A percentile compares a stretch with the other conserved stretches of the same genome.
Conservation (phyloP, 2,888 invertebrate genomes). For the Myopa tessellatipennis region DNA sequence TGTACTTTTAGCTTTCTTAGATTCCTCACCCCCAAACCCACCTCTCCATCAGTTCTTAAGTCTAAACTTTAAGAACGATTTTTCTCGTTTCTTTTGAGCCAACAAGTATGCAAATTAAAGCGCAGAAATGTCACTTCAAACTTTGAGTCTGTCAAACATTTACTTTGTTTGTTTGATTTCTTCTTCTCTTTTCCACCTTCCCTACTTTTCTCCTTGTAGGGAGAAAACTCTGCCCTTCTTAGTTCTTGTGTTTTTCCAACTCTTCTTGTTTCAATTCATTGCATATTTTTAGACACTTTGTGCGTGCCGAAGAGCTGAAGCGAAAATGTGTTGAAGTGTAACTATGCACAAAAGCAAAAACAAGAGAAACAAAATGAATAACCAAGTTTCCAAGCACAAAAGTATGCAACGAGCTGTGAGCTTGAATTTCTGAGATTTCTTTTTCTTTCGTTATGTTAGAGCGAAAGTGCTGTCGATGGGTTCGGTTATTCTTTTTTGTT, state of each 20-base stretch:
- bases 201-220: too few relatives aligned
- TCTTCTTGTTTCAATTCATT: slow-evolving; percentile 9
- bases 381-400: slow-evolving; percentile 4
- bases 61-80: not conserved
- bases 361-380: not conserved
- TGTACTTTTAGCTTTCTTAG: not conserved
- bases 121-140: slow-evolving; percentile 38
- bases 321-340: slow-evolving; percentile 11
- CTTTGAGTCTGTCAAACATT: slow-evolving; percentile 42
- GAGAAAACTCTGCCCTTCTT: too few relatives aligned
- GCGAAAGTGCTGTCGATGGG: not conserved
- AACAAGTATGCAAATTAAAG: slow-evolving; percentile 41
- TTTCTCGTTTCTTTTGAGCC: slow-evolving; percentile 28
- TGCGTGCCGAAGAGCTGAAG: slow-evolving; percentile 5
- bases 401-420: slow-evolving; percentile 21
- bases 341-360: not conserved
- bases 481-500: not conserved
- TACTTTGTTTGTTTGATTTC: not conserved
- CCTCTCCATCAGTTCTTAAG: not conserved
- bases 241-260: too few relatives aligned
- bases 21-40: not conserved
- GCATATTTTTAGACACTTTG: slow-evolving; percentile 15
- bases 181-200: not conserved
- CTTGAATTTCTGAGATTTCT: not conserved
- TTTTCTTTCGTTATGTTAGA: not conserved